These are phyloP conservation scores for Lucifuga dentata DNA, from an alignment of 2,113 vertebrate species.

Conservation along the genomic window DNA sequence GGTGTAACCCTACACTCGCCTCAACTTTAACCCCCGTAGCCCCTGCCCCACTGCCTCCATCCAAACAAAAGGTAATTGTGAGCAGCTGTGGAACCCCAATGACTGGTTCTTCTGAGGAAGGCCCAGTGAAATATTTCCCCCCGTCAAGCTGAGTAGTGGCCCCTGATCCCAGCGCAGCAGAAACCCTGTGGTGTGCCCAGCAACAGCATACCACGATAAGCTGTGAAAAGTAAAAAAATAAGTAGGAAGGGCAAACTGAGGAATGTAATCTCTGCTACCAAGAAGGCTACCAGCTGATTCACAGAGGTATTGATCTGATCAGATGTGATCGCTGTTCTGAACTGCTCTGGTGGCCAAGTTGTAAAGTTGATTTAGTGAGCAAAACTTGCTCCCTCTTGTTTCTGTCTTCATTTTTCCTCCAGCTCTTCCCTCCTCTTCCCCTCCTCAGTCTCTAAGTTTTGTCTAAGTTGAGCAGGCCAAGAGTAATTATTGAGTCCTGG, in stretches of 20 bases:
- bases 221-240: slow-evolving; percentile 55
- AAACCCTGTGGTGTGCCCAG: slow-evolving; percentile 44
- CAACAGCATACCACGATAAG: slow-evolving; percentile 46
- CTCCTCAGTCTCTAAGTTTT: slow-evolving; percentile 68
- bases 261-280: slow-evolving; percentile 7
- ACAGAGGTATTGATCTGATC: slow-evolving; percentile 14
- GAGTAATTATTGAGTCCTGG: slow-evolving; percentile 94
- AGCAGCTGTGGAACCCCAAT: slow-evolving; percentile 73
- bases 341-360: too few species aligned
- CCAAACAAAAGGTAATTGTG: slow-evolving; percentile 84
- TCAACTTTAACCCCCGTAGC: slow-evolving; percentile 80
- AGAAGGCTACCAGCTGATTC: background rate
- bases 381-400: background rate
- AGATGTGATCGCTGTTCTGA: background rate
- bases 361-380: too few species aligned
- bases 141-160: slow-evolving; percentile 46
- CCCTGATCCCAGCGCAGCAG: slow-evolving; percentile 43
- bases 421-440: slow-evolving; percentile 10
- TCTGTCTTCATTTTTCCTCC: background rate
- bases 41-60: slow-evolving; percentile 59
- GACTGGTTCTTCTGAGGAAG: slow-evolving; percentile 66
- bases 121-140: slow-evolving; percentile 63
- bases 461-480: slow-evolving; percentile 86
- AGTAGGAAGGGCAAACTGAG: slow-evolving; percentile 27
- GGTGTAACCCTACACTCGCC: slow-evolving; percentile 82